A percentile compares a stretch with the other conserved stretches of the same genome.
Conservation (phyloP, 2,888 invertebrate genomes). For the Notodonta dromedarius region DNA sequence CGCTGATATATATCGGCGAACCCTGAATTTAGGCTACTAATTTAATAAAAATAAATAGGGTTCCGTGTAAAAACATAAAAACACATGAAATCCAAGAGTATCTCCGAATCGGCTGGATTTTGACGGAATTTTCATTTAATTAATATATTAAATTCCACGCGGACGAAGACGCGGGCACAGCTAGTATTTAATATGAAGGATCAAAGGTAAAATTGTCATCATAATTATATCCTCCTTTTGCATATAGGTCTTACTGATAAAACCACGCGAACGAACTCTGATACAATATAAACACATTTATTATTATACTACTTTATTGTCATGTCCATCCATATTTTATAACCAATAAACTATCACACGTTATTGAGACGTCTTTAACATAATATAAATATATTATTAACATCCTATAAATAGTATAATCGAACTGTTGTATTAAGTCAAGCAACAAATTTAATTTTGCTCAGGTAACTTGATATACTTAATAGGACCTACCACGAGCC, state of each 20-base stretch:
- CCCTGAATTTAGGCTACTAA: no score
- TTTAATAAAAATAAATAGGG: no score
- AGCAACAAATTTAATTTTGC: slow-evolving; percentile 39
- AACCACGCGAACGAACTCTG: slow-evolving; percentile 1
- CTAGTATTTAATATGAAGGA: no score
- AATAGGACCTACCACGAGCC: slow-evolving; percentile 38
- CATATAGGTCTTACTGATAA: slow-evolving; percentile 1
- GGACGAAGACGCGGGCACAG: no score
- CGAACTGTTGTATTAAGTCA: neutral
- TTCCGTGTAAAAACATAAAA: no score
- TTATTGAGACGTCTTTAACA: neutral
- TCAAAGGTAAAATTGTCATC: no score
- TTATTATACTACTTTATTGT: neutral
- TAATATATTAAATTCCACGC: no score
- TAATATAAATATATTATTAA: neutral
- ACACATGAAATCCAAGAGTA: no score
- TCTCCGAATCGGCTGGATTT: no score
- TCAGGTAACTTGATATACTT: slow-evolving; percentile 50
- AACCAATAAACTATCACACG: neutral
- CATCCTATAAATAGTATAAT: neutral
- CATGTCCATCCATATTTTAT: neutral
- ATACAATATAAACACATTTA: slow-evolving; percentile 2
- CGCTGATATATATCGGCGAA: no score
- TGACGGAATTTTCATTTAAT: no score
- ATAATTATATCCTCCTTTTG: neutral